Conservation (phyloP, 1,140 invertebrate genomes). For the Trialeurodes vaporariorum region DNA sequence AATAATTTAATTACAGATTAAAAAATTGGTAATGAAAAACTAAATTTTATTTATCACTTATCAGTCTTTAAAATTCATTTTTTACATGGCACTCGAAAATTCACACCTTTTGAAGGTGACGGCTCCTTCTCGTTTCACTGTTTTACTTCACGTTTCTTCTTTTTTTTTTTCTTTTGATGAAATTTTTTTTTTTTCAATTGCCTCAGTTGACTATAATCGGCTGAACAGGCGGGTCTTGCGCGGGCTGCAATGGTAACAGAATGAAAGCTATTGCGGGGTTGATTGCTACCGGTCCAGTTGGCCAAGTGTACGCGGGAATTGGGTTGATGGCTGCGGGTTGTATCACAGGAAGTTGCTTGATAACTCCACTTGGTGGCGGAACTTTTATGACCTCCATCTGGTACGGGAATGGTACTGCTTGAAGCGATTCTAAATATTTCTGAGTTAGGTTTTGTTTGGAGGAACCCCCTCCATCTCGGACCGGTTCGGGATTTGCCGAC, state of each 20-base stretch:
- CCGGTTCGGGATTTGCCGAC: neutral
- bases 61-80: too few species aligned
- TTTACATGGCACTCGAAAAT: too few species aligned
- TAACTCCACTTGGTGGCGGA: neutral
- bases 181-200: too few species aligned
- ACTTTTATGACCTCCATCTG: too few species aligned
- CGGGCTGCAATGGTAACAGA: neutral
- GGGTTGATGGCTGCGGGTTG: neutral
- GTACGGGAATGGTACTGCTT: neutral
- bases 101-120: too few species aligned
- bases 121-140: too few species aligned
- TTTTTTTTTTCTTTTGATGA: too few species aligned
- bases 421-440: neutral
- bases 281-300: neutral
- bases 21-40: too few species aligned
- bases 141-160: too few species aligned
- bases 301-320: neutral
- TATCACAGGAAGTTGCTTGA: neutral
- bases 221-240: neutral
- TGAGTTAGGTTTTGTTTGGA: neutral
- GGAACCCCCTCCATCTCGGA: neutral
- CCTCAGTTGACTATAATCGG: neutral
- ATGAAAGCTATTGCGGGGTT: neutral
- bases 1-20: too few species aligned
- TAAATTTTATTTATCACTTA: too few species aligned